A percentile compares a stretch with the other conserved stretches of the same genome.
phyloP scores from a whole-genome alignment of 2,797 vertebrate species.

The Rhynchonycteris naso region DNA sequence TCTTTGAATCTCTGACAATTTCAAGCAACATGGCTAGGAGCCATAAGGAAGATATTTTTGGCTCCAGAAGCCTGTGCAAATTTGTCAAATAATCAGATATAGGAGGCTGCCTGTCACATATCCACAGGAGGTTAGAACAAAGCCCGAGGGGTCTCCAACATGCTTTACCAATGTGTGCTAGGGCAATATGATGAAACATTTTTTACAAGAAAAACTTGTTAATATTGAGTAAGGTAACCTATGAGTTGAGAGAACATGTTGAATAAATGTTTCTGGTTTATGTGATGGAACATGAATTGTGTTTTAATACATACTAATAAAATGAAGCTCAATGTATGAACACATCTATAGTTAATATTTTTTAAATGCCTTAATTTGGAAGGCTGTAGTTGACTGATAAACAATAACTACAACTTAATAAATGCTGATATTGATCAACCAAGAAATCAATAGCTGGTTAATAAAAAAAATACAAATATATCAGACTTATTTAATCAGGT shows the following conservation, averaged over 20 bases:
- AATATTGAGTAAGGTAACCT: neutral
- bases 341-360: constrained; percentile 64
- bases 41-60: neutral
- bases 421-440: constrained; percentile 66
- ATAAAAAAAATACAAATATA: constrained; percentile 78
- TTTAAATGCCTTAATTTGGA: constrained; percentile 70
- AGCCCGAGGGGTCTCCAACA: neutral
- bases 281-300: constrained; percentile 29
- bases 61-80: neutral
- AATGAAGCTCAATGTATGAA: constrained; percentile 49
- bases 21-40: neutral
- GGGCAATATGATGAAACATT: neutral
- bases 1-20: neutral
- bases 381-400: constrained; percentile 66
- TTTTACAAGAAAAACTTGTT: constrained; percentile 19
- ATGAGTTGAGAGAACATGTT: neutral
- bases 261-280: neutral
- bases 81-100: neutral
- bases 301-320: constrained; percentile 53
- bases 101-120: neutral
- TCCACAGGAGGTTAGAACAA: neutral
- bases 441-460: constrained; percentile 70
- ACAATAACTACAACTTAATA: constrained; percentile 74
- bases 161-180: neutral
- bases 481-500: constrained; percentile 68